phyloP scores from a whole-genome alignment of 2,113 vertebrate species.

The Catharus bicknelli region DNA sequence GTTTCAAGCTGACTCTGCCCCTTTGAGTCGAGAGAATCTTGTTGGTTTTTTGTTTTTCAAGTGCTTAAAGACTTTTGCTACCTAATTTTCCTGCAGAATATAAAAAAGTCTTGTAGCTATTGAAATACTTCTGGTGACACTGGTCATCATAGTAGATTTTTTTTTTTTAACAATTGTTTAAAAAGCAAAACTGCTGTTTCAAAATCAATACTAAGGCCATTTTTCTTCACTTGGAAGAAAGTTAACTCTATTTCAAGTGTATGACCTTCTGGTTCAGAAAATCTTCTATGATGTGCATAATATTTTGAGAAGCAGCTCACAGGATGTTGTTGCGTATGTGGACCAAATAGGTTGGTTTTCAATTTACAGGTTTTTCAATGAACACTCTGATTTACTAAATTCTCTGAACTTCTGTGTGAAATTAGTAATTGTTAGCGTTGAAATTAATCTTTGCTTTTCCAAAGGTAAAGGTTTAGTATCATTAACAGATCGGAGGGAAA shows the following conservation, averaged over 20 bases:
- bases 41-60: neutral
- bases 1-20: slow-evolving; percentile 23
- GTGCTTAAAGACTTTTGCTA: neutral
- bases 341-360: neutral
- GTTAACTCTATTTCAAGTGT: neutral
- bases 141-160: neutral
- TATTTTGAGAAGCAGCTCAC: neutral
- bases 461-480: neutral
- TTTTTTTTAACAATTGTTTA: neutral
- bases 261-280: neutral
- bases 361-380: neutral
- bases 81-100: neutral
- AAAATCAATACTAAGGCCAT: neutral
- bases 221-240: neutral
- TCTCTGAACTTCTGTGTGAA: neutral
- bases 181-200: neutral
- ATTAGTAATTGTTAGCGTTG: neutral
- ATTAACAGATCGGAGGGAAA: neutral
- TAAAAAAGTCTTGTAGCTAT: neutral
- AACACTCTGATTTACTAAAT: neutral
- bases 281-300: neutral
- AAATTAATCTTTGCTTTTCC: neutral
- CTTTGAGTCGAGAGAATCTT: neutral
- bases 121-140: neutral
- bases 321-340: neutral